Evolutionary conservation across 2,888 invertebrate species (phyloP).

Genomic region (Sepiola atlantica): DNA sequence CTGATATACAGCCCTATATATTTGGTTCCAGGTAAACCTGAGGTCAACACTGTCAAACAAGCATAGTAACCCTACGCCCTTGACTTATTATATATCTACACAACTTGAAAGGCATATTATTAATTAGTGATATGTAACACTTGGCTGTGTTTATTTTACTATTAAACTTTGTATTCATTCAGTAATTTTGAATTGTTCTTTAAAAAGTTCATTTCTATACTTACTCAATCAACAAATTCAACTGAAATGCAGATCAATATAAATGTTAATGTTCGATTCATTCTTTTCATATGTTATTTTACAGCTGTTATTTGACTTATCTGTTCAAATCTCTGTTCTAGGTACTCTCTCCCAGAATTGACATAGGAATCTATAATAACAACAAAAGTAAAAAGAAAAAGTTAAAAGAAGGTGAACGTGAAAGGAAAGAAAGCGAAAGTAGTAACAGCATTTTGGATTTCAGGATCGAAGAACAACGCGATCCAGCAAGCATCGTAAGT

Average conservation of each 20-base stretch:
- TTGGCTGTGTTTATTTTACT: neutral
- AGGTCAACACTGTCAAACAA: too few relatives aligned
- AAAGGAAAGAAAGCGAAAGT: conserved; percentile 60
- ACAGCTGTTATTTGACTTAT: neutral
- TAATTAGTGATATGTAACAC: too few relatives aligned
- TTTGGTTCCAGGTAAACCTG: too few relatives aligned
- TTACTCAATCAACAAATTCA: neutral
- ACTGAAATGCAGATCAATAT: too few relatives aligned
- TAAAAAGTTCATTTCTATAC: neutral
- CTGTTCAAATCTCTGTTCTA: conserved; percentile 53
- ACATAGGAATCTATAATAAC: conserved; percentile 72
- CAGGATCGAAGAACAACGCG: conserved; percentile 71
- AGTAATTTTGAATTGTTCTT: neutral
- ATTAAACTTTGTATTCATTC: neutral
- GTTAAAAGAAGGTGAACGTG: conserved; percentile 63
- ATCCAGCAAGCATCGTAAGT: conserved; percentile 74
- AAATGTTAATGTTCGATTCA: neutral
- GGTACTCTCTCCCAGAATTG: conserved; percentile 75
- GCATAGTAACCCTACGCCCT: too few relatives aligned
- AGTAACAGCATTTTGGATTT: conserved; percentile 59
- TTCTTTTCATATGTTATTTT: too few relatives aligned
- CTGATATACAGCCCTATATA: too few relatives aligned
- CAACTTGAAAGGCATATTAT: too few relatives aligned
- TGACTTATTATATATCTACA: too few relatives aligned
- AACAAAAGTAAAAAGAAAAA: conserved; percentile 72